Evolutionary conservation across 2,888 invertebrate genomes (phyloP).

Genomic region (Patella caerulea): DNA sequence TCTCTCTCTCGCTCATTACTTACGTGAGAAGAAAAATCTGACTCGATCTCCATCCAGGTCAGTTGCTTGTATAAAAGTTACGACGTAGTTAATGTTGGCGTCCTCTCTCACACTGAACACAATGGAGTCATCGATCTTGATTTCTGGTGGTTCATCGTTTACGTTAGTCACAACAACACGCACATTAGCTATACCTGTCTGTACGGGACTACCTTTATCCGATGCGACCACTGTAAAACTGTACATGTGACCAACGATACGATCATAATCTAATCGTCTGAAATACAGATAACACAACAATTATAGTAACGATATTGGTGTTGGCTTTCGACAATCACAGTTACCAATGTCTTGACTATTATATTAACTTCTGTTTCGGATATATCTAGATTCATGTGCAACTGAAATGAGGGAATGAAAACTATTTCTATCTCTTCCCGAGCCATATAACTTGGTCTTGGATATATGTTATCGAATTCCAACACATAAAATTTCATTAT

Average conservation of each 20-base stretch:
- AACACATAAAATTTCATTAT: too few species aligned
- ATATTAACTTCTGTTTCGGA: too few species aligned
- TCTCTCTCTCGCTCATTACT: slow-evolving; percentile 21
- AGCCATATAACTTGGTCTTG: too few species aligned
- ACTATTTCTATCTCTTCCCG: too few species aligned
- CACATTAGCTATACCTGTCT: slow-evolving; percentile 93
- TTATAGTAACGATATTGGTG: neutral
- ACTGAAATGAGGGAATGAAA: too few species aligned
- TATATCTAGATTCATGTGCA: too few species aligned
- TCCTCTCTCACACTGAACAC: slow-evolving; percentile 56
- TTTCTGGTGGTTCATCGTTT: slow-evolving; percentile 91
- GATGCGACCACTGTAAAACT: slow-evolving; percentile 94
- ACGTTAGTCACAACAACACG: slow-evolving; percentile 97
- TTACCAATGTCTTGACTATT: too few species aligned
- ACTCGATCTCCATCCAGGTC: slow-evolving; percentile 98
- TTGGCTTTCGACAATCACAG: too few species aligned
- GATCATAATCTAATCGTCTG: slow-evolving; percentile 66
- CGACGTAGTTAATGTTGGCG: slow-evolving; percentile 81
- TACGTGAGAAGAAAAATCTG: slow-evolving; percentile 79
- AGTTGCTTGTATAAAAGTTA: slow-evolving; percentile 96
- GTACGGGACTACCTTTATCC: slow-evolving; percentile 93
- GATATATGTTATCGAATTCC: too few species aligned
- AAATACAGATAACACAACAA: neutral
- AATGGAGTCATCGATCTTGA: slow-evolving; percentile 45
- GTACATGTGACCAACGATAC: slow-evolving; percentile 74